phyloP scores from a whole-genome alignment of 2,888 invertebrate species.

The Nudaria mundana region DNA sequence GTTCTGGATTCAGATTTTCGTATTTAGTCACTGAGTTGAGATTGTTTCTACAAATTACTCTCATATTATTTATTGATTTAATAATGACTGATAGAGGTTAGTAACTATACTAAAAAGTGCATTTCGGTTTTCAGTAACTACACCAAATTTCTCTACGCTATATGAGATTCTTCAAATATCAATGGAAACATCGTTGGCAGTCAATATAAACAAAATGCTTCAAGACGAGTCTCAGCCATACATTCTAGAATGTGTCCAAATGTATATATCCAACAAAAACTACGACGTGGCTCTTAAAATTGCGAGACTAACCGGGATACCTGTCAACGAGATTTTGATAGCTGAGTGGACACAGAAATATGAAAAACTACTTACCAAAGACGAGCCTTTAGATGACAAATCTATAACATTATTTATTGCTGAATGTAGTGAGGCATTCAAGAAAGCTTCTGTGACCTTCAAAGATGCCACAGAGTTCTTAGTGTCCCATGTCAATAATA shows the following conservation, averaged over 20 bases:
- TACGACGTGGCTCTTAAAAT: conserved; percentile 82
- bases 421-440: conserved; percentile 83
- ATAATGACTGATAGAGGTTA: no score
- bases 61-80: no score
- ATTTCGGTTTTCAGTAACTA: conserved; percentile 67
- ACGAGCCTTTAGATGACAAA: conserved; percentile 56
- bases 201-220: conserved; percentile 76
- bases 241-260: conserved; percentile 76
- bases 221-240: conserved; percentile 66
- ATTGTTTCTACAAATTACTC: no score
- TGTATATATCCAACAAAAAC: conserved; percentile 69
- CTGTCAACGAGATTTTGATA: conserved; percentile 75
- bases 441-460: conserved; percentile 81
- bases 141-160: conserved; percentile 63
- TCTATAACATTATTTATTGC: conserved; percentile 77
- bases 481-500: conserved; percentile 75
- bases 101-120: no score
- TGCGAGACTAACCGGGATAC: conserved; percentile 71
- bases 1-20: no score
- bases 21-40: no score
- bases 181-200: conserved; percentile 74
- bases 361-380: conserved; percentile 53
- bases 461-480: conserved; percentile 84
- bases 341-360: conserved; percentile 79
- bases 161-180: conserved; percentile 81